Conservation (phyloP, 2,113 vertebrate genomes). For the Nettapus auritus region DNA sequence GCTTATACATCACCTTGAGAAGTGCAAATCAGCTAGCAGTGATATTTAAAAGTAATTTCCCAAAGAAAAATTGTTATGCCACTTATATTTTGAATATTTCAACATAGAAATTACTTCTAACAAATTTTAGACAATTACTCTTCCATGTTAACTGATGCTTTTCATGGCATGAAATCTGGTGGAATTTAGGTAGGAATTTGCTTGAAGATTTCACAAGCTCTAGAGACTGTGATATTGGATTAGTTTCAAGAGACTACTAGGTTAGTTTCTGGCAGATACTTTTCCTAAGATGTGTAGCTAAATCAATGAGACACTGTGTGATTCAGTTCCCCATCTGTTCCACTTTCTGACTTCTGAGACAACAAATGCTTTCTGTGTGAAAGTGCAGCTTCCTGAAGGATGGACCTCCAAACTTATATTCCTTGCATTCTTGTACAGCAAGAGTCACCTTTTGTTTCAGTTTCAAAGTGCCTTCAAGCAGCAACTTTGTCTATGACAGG, state of each 20-base stretch:
- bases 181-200: neutral
- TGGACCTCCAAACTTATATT: neutral
- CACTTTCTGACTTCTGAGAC: neutral
- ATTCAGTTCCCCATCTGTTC: neutral
- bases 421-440: neutral
- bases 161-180: neutral
- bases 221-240: neutral
- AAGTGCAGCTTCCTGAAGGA: accelerated
- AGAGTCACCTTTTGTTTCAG: neutral
- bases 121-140: neutral
- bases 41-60: neutral
- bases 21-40: accelerated
- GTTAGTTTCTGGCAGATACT: neutral
- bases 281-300: neutral
- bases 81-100: neutral
- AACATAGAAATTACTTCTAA: neutral
- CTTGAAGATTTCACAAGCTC: neutral
- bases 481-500: neutral
- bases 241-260: neutral
- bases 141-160: neutral
- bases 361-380: neutral
- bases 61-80: neutral
- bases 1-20: neutral
- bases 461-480: neutral
- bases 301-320: neutral